Percentiles rank a stretch among this genome's conserved stretches.
These are phyloP conservation scores for Nylanderia fulva DNA, from an alignment of 1,140 invertebrate genomes.

Conservation along the genomic window DNA sequence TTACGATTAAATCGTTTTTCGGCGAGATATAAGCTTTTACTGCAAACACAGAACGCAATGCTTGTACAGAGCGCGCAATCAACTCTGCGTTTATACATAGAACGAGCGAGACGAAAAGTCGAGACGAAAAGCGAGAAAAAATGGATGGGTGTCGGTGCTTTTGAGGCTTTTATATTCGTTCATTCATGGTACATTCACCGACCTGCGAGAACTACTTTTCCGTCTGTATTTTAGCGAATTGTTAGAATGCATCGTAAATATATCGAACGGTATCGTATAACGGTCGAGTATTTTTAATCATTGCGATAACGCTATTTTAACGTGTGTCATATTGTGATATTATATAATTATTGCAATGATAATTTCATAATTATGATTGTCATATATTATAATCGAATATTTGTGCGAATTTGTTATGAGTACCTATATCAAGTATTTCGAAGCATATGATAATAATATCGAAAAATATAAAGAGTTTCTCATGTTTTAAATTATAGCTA, in stretches of 20 bases:
- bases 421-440: no score
- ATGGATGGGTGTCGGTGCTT: constrained; percentile 34
- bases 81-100: not conserved
- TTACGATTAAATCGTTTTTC: constrained; percentile 39
- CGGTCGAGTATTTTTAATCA: not conserved
- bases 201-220: constrained; percentile 34
- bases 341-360: not conserved
- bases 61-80: constrained; percentile 2
- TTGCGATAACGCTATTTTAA: not conserved
- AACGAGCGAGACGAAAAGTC: constrained; percentile 13
- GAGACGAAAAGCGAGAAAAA: no score
- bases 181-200: not conserved
- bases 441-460: not conserved
- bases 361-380: no score
- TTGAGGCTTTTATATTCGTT: constrained; percentile 39
- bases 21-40: constrained; percentile 23
- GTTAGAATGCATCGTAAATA: not conserved
- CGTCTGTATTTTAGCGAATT: constrained; percentile 6
- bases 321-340: not conserved
- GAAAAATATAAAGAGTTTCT: not conserved
- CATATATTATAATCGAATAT: constrained; percentile 3
- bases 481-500: not conserved
- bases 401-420: not conserved
- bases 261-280: not conserved
- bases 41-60: constrained; percentile 27